Conservation (phyloP, 2,113 vertebrate species). For the Mus musculus region GRCm39 chr6:143198501-143199000, state of each 20-base stretch:
- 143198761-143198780: not conserved
- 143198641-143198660: no score
- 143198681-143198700: no score
- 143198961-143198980: not conserved
- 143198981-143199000: not conserved
- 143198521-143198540: no score
- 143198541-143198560: no score
- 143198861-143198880: not conserved
- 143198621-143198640: no score
- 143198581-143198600: no score
- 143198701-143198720: not conserved
- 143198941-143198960: not conserved
- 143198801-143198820: not conserved
- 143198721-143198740: no score
- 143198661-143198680: no score
- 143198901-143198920: not conserved
- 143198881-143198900: not conserved
- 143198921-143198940: not conserved
- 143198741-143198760: not conserved
- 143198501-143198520: no score
- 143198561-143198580: no score
- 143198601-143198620: no score
- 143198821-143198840: not conserved
- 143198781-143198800: not conserved
- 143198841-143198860: not conserved